Evolutionary conservation across 1,140 invertebrate species (phyloP).

Genomic region (Trichoplusia ni): DNA sequence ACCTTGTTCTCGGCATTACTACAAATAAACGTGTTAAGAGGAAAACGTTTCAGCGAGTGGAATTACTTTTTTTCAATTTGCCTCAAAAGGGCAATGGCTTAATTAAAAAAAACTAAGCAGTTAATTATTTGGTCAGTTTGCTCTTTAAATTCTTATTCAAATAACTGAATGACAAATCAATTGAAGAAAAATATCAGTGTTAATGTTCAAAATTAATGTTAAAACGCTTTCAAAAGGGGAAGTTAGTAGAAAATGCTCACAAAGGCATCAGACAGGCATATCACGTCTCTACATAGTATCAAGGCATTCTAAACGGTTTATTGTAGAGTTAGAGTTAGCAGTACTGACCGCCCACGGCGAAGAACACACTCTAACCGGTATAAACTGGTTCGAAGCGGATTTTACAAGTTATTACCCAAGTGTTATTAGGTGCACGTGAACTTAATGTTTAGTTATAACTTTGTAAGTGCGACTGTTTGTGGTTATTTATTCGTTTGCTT

Average conservation of each 20-base stretch:
- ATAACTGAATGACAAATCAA: too few relatives aligned
- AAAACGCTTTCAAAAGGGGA: too few relatives aligned
- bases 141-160: too few relatives aligned
- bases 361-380: background rate
- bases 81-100: background rate
- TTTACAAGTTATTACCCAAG: conserved; percentile 23
- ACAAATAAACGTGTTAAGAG: background rate
- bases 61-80: background rate
- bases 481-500: too few relatives aligned
- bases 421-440: conserved; percentile 3
- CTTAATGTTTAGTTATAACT: too few relatives aligned
- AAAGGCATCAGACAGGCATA: background rate
- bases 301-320: conserved; percentile 18
- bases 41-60: background rate
- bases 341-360: conserved; percentile 8
- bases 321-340: conserved; percentile 18
- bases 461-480: too few relatives aligned
- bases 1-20: background rate
- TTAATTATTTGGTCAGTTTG: background rate
- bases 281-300: conserved; percentile 1
- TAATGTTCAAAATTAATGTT: too few relatives aligned
- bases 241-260: background rate
- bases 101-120: background rate
- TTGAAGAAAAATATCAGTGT: too few relatives aligned
- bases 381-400: conserved; percentile 1